Base-by-base conservation (phyloP, 1,140 invertebrate genomes). In the Hylyphantes graminicola region DNA sequence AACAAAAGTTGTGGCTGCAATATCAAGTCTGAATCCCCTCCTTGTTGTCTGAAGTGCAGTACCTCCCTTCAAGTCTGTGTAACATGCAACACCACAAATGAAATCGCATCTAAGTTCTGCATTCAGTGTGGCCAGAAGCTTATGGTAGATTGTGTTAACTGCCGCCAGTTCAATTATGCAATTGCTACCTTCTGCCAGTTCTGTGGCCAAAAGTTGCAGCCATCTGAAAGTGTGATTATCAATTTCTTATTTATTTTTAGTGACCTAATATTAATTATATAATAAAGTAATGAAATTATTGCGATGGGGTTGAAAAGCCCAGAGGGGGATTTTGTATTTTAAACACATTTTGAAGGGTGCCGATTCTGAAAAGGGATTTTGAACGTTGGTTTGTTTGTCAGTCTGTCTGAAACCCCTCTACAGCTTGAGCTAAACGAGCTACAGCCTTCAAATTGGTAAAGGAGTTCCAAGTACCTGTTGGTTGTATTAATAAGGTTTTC, bases 81-180 rank as follows among this genome's bases (percentile, higher is more conserved):
- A 0, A 35, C 55, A 21, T 61, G 78, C 4, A 19, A 55, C 9
- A 48, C 50, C 11, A 15, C 67, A n/a, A 81, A 73, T 73, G 13
- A 35, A n/a, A 19, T 19, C 48, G 19, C 78, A 10, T 72, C 67
- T 6, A 72, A 81, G 35, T 73, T 21, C n/a, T 81, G 78, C 12
- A 81, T 81, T 12, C 35, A 81, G 13, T 81, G 78, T 73, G 78
- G 78, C 12, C 9, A 72, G n/a, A 59, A 53, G 50, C n/a, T 81
- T 9, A 61, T 50, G 35, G 7, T 15, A 5, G 12, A 9, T 21
- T 81, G 78, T 12, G 5, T 0, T 10, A 12, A 59, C 15, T 81
- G 78, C 35, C 61, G 19, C 53, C 55, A 81, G 15, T 17, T 48
- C 2, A 73, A 54, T 2, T 21, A 54, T 17, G 35, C 59, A 7